Conservation (phyloP, 2,797 vertebrate genomes). For the Sardinella longiceps region DNA sequence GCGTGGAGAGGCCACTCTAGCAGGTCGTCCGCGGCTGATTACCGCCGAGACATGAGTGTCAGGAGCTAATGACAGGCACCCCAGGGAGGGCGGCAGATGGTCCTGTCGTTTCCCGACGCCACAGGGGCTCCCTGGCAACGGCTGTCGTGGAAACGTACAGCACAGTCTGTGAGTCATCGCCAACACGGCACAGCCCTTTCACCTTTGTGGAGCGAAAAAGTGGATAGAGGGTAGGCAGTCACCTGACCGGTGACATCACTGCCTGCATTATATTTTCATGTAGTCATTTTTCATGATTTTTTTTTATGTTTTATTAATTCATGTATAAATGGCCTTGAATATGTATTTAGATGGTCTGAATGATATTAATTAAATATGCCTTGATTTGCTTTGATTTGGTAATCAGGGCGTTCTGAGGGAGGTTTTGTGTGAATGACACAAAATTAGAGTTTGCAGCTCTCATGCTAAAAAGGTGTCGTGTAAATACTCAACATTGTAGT, state of each 20-base stretch:
- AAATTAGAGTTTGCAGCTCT: too few relatives aligned
- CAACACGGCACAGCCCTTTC: neutral
- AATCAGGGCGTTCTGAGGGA: too few relatives aligned
- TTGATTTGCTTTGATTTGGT: too few relatives aligned
- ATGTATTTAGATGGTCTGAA: too few relatives aligned
- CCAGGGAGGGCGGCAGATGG: conserved; percentile 19
- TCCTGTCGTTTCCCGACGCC: conserved; percentile 20
- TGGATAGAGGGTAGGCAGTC: neutral
- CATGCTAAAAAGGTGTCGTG: too few relatives aligned
- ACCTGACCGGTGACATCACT: neutral
- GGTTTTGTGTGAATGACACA: too few relatives aligned
- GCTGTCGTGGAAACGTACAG: neutral
- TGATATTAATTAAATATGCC: too few relatives aligned
- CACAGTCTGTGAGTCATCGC: neutral
- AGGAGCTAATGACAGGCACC: conserved; percentile 35
- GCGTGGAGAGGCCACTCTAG: conserved; percentile 5
- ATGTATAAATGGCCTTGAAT: too few relatives aligned
- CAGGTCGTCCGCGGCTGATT: conserved; percentile 31
- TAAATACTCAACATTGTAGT: too few relatives aligned
- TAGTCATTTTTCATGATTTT: too few relatives aligned
- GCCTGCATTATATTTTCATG: too few relatives aligned
- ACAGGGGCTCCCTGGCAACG: neutral
- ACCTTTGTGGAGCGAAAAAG: neutral
- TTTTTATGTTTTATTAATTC: too few relatives aligned
- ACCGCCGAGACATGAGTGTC: conserved; percentile 16